These are phyloP conservation scores for Chelon auratus DNA, from an alignment of 2,797 vertebrate genomes.

Conservation along the genomic window DNA sequence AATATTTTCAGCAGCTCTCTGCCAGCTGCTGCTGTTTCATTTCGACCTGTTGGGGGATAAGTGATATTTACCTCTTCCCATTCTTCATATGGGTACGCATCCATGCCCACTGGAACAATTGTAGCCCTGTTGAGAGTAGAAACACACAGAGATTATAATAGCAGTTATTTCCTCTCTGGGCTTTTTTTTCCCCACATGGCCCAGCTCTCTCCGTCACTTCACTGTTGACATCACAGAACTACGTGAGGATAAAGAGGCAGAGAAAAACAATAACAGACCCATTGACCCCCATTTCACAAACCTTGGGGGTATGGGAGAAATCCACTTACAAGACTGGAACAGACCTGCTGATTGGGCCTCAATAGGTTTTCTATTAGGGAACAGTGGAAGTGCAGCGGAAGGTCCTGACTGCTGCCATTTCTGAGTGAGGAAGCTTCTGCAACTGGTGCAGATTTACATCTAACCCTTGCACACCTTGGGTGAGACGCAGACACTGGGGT, in stretches of 20 bases:
- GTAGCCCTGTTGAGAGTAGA: constrained; percentile 67
- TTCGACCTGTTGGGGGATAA: constrained; percentile 71
- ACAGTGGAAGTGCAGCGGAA: constrained; percentile 55
- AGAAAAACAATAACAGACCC: constrained; percentile 82
- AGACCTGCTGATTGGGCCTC: constrained; percentile 74
- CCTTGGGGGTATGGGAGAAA: constrained; percentile 74
- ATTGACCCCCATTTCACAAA: constrained; percentile 82
- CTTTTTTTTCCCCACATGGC: constrained; percentile 38
- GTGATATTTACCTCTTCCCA: constrained; percentile 75
- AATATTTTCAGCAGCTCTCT: constrained; percentile 62
- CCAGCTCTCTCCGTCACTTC: constrained; percentile 71
- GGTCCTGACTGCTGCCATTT: constrained; percentile 64
- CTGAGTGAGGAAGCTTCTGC: constrained; percentile 37
- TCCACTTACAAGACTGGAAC: constrained; percentile 72
- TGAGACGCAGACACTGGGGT: constrained; percentile 28
- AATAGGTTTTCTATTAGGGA: constrained; percentile 67
- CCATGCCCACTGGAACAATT: constrained; percentile 71
- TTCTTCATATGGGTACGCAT: constrained; percentile 60
- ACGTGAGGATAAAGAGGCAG: constrained; percentile 79
- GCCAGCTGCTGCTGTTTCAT: constrained; percentile 58
- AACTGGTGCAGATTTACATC: constrained; percentile 64
- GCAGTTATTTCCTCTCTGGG: constrained; percentile 77
- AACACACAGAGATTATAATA: constrained; percentile 70
- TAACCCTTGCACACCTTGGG: constrained; percentile 33
- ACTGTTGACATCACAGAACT: constrained; percentile 76